Percentiles rank a stretch among this genome's conserved stretches.
These are phyloP conservation scores for Lobophora halterata DNA, from an alignment of 2,888 invertebrate species.

Conservation along the genomic window DNA sequence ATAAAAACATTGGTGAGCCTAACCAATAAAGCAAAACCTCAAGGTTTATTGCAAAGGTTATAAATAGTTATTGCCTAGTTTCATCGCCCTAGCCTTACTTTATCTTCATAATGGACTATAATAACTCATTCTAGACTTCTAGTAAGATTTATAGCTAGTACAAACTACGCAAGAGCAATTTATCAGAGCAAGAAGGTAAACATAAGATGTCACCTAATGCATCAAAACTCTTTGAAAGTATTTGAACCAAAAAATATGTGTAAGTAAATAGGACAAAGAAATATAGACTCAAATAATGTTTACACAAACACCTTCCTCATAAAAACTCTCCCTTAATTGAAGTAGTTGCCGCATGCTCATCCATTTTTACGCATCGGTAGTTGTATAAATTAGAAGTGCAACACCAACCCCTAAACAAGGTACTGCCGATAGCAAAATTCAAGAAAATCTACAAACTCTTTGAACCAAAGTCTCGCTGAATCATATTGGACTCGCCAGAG, in stretches of 20 bases:
- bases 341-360: conserved; percentile 48
- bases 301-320: conserved; percentile 31
- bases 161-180: conserved; percentile 9
- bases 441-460: too few species aligned
- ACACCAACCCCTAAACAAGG: conserved; percentile 45
- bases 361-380: conserved; percentile 67
- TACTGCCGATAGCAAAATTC: conserved; percentile 7
- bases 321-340: conserved; percentile 48
- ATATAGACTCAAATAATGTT: conserved; percentile 24
- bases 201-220: background rate
- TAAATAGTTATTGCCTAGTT: conserved; percentile 2
- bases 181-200: too few species aligned
- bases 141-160: conserved; percentile 3
- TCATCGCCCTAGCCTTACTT: conserved; percentile 2
- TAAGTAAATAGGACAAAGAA: too few species aligned
- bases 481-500: too few species aligned
- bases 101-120: conserved; percentile 1
- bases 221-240: background rate
- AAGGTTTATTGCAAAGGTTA: too few species aligned
- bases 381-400: conserved; percentile 65
- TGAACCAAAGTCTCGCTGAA: too few species aligned
- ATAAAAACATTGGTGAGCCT: too few species aligned
- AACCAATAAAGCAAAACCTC: too few species aligned
- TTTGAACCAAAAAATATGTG: too few species aligned
- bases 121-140: conserved; percentile 5